Evolutionary conservation across 2,797 vertebrate genomes (phyloP).

Genomic region (Limosa lapponica): DNA sequence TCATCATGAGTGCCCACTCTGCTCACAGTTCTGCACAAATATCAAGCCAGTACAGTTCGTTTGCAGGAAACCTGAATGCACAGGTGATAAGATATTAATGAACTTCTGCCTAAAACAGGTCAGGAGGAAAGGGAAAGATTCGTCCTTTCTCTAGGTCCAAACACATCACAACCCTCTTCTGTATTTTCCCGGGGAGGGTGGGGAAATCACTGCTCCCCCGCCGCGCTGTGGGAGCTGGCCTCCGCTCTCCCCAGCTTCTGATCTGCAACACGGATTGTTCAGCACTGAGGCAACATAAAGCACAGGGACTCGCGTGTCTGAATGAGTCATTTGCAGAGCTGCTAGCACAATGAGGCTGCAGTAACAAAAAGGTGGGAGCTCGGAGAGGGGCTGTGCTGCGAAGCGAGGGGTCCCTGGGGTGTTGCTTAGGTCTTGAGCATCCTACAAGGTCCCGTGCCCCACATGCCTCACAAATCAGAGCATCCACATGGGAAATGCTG

Average conservation of each 20-base stretch:
- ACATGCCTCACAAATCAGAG: neutral
- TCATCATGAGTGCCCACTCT: neutral
- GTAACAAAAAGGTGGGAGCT: neutral
- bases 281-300: neutral
- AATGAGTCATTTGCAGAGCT: constrained; percentile 51
- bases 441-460: neutral
- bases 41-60: neutral
- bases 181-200: neutral
- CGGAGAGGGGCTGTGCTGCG: neutral
- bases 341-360: constrained; percentile 6
- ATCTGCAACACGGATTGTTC: constrained; percentile 23
- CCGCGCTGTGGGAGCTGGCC: neutral
- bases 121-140: neutral
- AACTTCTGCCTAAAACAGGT: neutral
- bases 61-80: constrained; percentile 17
- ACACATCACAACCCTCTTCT: neutral
- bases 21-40: neutral
- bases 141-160: neutral
- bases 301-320: neutral
- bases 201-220: neutral
- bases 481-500: neutral
- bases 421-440: neutral
- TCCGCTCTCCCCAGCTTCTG: neutral
- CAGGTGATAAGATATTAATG: neutral
- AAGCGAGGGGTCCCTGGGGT: neutral